These are phyloP conservation scores for Epirrhoe tristata DNA, from an alignment of 2,888 invertebrate species.

Conservation along the genomic window DNA sequence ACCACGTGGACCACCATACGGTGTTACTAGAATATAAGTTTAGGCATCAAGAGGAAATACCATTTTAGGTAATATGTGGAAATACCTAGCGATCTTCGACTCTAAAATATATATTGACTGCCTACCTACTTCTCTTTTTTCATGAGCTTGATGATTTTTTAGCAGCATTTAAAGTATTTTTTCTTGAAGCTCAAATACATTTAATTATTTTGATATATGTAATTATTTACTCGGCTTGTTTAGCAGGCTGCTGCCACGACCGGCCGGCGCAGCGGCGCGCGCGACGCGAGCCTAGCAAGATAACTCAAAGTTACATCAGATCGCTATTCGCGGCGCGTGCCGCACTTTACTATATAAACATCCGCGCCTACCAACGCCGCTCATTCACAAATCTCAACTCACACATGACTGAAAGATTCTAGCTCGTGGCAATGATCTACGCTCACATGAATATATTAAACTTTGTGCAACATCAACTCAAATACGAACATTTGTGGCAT, in stretches of 20 bases:
- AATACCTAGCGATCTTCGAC: background rate
- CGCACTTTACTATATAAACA: slow-evolving; percentile 61
- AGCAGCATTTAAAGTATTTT: background rate
- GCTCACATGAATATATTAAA: slow-evolving; percentile 75
- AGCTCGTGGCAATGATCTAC: slow-evolving; percentile 82
- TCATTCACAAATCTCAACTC: slow-evolving; percentile 75
- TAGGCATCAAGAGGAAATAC: background rate
- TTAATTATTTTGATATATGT: background rate
- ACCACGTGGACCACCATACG: background rate
- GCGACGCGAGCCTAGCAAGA: slow-evolving; percentile 63
- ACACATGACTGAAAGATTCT: slow-evolving; percentile 75
- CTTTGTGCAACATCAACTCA: slow-evolving; percentile 65
- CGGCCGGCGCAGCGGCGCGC: slow-evolving; percentile 7
- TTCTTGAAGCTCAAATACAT: background rate
- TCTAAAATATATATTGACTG: background rate
- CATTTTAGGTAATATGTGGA: background rate
- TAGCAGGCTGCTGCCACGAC: background rate
- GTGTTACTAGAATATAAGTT: background rate
- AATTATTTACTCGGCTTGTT: background rate
- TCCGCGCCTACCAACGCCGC: slow-evolving; percentile 46
- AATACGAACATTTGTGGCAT: slow-evolving; percentile 82
- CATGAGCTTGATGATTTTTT: no score
- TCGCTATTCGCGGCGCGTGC: slow-evolving; percentile 60
- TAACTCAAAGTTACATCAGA: slow-evolving; percentile 75
- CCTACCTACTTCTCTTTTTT: no score